phyloP scores from a whole-genome alignment of 2,797 vertebrate species.

The Eulemur rubriventer region DNA sequence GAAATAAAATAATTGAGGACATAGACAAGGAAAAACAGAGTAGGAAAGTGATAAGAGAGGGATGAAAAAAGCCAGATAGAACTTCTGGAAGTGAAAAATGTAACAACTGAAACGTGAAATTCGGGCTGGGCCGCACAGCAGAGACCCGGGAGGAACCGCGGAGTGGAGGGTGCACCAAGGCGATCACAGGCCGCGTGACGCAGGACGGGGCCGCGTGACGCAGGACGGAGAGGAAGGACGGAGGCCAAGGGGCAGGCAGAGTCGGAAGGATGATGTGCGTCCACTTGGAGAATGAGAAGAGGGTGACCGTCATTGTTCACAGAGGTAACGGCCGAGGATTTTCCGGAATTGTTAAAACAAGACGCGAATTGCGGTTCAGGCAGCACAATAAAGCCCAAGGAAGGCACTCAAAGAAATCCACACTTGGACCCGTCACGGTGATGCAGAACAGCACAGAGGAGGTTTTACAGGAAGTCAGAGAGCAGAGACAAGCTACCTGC shows the following conservation, averaged over 20 bases:
- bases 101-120: not conserved
- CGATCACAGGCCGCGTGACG: not conserved
- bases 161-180: not conserved
- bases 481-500: not conserved
- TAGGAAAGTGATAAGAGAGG: not conserved
- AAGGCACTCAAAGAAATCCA: not conserved
- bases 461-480: not conserved
- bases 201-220: not conserved
- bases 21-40: not conserved
- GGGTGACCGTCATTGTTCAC: not conserved
- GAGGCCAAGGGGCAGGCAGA: not conserved
- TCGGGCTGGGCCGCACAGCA: rapidly evolving
- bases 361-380: not conserved
- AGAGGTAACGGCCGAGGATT: not conserved
- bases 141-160: not conserved
- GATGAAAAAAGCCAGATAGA: not conserved
- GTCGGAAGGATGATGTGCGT: rapidly evolving
- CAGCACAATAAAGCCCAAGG: not conserved
- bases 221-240: too few relatives aligned
- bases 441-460: not conserved
- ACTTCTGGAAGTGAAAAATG: not conserved
- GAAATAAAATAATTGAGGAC: not conserved
- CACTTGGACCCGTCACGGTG: not conserved
- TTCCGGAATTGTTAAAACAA: not conserved
- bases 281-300: rapidly evolving